A percentile compares a stretch with the other conserved stretches of the same genome.
phyloP scores from a whole-genome alignment of 1,140 invertebrate species.

The Euura saliciscinereae region DNA sequence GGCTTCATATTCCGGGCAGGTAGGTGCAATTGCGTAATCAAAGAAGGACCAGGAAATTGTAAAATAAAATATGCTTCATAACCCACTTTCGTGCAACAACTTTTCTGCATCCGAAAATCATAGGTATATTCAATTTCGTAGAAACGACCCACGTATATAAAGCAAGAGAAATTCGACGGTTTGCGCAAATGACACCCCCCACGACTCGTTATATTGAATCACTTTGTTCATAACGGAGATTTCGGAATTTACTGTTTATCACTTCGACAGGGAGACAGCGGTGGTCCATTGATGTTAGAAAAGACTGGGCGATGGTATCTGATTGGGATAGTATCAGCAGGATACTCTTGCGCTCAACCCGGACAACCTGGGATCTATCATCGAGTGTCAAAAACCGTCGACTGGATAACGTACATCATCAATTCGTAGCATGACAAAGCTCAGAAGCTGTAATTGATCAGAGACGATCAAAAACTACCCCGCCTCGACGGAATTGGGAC shows the following conservation, averaged over 20 bases:
- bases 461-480: too few species aligned
- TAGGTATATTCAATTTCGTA: too few species aligned
- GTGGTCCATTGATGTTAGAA: slow-evolving; percentile 88
- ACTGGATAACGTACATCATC: slow-evolving; percentile 79
- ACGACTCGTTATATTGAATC: too few species aligned
- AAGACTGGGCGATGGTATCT: slow-evolving; percentile 85
- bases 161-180: too few species aligned
- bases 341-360: slow-evolving; percentile 89
- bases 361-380: slow-evolving; percentile 95
- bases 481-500: too few species aligned
- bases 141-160: too few species aligned
- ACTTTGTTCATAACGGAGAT: neutral
- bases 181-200: too few species aligned
- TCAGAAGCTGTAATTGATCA: too few species aligned
- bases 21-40: neutral
- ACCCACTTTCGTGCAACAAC: too few species aligned
- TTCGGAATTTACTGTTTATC: slow-evolving; percentile 14
- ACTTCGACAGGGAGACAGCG: slow-evolving; percentile 79
- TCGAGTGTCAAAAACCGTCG: slow-evolving; percentile 89
- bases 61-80: too few species aligned
- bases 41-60: neutral
- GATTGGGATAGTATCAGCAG: slow-evolving; percentile 90
- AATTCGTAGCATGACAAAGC: slow-evolving; percentile 46
- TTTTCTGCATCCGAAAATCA: too few species aligned
- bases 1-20: neutral